Base-by-base conservation (phyloP, 2,797 vertebrate genomes). In the Eremophila alpestris region DNA sequence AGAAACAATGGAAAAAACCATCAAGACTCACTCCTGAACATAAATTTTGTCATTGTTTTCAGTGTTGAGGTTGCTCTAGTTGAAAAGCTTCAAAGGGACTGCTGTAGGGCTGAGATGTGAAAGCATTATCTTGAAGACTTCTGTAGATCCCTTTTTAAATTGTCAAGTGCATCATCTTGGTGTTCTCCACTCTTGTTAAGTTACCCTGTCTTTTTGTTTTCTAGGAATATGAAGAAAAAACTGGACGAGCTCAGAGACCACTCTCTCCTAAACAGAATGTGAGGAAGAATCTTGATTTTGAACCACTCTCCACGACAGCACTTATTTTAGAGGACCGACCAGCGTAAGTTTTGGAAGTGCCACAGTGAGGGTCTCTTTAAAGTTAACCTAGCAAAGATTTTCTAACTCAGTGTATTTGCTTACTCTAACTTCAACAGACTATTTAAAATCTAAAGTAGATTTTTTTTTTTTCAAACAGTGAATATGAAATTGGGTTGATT, bases 151-250 rank as follows among this genome's bases (percentile, higher is more conserved):
- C 23, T n/a, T 49, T 71, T 52, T 21, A 54, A 74, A 58, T 69
- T 79, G 40, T 69, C 8, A 26, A 9, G 18, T 65, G 8, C 18
- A 11, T 70, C 9, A 10, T 60, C 13, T 49, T 68, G 27, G 15
- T 78, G 41, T 45, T 86, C 15, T 82, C 20, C 18, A 34, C 46
- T 69, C 17, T 20, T 54, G 8, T 83, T 83, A 78, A 87, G 30
- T 76, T 78, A 30, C 16, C 14, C 10, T 41, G 16, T 84, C 49
- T 73, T 55, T 89, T 83, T 32, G 18, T 90, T 90, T 12, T 90
- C 30, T 84, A 99, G 99, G 99, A 99, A 99, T 98, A 98, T 99
- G 99, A 99, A 98, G 98, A 98, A 93, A 98, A 98, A 97, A 97
- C 98, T 98, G 98, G 98, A 96, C 98, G 97, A 98, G 96, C 98